Conservation (phyloP, 2,888 invertebrate species). For the Bimastos eiseni region DNA sequence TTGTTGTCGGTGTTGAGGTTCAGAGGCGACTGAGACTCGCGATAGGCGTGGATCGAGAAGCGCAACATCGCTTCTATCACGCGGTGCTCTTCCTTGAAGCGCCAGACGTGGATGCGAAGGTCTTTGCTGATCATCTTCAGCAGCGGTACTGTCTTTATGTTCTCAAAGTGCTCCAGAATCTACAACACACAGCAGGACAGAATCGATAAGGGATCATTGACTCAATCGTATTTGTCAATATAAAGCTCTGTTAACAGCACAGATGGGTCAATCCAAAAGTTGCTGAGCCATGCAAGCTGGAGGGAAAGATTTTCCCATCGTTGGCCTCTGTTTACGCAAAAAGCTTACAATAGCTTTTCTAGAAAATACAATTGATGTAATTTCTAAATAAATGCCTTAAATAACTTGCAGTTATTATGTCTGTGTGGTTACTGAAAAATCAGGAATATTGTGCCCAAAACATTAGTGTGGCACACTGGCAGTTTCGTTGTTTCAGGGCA, state of each 20-base stretch:
- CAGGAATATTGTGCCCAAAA: not conserved
- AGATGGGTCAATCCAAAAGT: not conserved
- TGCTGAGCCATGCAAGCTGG: not conserved
- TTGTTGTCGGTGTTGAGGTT: slow-evolving; percentile 25
- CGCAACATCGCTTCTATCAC: slow-evolving; percentile 36
- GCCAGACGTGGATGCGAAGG: slow-evolving; percentile 35
- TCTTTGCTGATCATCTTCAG: slow-evolving; percentile 37
- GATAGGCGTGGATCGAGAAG: slow-evolving; percentile 36
- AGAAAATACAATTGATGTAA: not conserved
- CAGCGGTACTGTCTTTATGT: slow-evolving; percentile 27
- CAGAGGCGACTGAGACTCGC: slow-evolving; percentile 22
- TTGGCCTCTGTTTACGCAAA: not conserved
- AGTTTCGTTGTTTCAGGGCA: not conserved
- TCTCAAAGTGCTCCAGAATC: slow-evolving; percentile 35
- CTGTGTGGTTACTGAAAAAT: not conserved
- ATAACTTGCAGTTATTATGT: not conserved
- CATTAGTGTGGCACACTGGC: no score
- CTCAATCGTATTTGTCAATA: not conserved
- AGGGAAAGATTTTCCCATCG: not conserved
- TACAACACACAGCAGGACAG: not conserved
- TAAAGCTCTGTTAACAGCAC: not conserved
- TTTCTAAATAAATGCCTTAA: not conserved
- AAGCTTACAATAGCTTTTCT: not conserved
- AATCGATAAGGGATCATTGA: not conserved
- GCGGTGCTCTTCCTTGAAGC: slow-evolving; percentile 33